Conservation (phyloP, 2,888 invertebrate genomes). For the Anticlea derivata region DNA sequence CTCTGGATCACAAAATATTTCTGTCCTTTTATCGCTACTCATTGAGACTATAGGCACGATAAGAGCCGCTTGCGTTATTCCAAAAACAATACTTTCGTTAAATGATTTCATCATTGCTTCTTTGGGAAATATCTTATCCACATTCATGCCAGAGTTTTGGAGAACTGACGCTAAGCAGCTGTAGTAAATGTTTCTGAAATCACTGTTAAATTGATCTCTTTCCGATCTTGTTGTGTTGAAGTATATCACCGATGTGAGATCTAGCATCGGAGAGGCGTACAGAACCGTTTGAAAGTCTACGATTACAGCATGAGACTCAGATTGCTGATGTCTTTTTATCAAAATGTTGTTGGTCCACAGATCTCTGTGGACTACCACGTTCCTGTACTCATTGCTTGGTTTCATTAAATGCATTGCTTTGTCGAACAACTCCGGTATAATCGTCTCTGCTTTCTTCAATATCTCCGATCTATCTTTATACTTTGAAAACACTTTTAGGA, state of each 20-base stretch:
- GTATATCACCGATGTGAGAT: conserved; percentile 82
- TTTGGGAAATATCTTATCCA: conserved; percentile 49
- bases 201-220: conserved; percentile 64
- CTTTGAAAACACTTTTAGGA: conserved; percentile 61
- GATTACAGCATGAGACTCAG: conserved; percentile 75
- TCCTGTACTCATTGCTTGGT: conserved; percentile 69
- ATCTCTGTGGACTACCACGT: conserved; percentile 84
- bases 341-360: conserved; percentile 86
- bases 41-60: conserved; percentile 63
- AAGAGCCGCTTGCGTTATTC: conserved; percentile 64
- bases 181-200: conserved; percentile 83
- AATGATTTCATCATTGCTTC: conserved; percentile 48
- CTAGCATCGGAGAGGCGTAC: conserved; percentile 87
- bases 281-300: conserved; percentile 88
- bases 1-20: conserved; percentile 56
- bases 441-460: conserved; percentile 42
- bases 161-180: conserved; percentile 69
- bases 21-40: conserved; percentile 48
- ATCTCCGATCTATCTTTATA: conserved; percentile 53
- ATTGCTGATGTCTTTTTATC: conserved; percentile 59
- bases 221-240: conserved; percentile 77
- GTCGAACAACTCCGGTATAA: conserved; percentile 52
- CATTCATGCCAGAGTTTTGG: conserved; percentile 48
- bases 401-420: conserved; percentile 57
- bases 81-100: conserved; percentile 61